Percentiles rank a stretch among this genome's conserved stretches.
phyloP scores from a whole-genome alignment of 2,888 invertebrate species.

The Zeuzera pyrina region DNA sequence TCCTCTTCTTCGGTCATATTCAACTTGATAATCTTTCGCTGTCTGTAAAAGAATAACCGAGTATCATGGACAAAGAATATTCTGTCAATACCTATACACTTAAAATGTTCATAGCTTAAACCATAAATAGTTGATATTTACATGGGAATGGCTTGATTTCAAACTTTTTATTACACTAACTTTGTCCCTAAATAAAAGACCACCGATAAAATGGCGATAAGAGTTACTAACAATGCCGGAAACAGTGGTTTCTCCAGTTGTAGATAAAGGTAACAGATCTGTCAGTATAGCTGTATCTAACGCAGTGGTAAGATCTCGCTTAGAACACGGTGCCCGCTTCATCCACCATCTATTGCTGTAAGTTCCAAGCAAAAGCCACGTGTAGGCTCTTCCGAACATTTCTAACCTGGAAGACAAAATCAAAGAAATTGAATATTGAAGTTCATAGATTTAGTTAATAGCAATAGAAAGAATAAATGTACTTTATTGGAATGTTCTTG shows the following conservation, averaged over 20 bases:
- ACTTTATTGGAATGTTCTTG: neutral
- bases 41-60: constrained; percentile 81
- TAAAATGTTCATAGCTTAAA: too few species aligned
- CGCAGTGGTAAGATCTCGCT: constrained; percentile 82
- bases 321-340: constrained; percentile 76
- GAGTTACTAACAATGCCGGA: constrained; percentile 86
- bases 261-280: constrained; percentile 89
- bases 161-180: too few species aligned
- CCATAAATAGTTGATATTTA: too few species aligned
- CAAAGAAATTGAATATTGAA: constrained; percentile 1
- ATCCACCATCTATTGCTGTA: constrained; percentile 87
- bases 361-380: constrained; percentile 95
- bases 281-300: constrained; percentile 91
- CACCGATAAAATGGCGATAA: too few species aligned
- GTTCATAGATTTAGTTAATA: neutral
- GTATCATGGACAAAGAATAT: too few species aligned
- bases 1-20: constrained; percentile 87
- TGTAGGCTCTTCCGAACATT: constrained; percentile 93
- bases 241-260: constrained; percentile 88
- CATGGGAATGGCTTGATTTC: too few species aligned
- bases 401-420: constrained; percentile 70
- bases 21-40: constrained; percentile 87
- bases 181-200: too few species aligned
- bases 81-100: too few species aligned
- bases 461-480: constrained; percentile 1